These are phyloP conservation scores for Pharmacophagus antenor DNA, from an alignment of 2,888 invertebrate species.

Conservation along the genomic window DNA sequence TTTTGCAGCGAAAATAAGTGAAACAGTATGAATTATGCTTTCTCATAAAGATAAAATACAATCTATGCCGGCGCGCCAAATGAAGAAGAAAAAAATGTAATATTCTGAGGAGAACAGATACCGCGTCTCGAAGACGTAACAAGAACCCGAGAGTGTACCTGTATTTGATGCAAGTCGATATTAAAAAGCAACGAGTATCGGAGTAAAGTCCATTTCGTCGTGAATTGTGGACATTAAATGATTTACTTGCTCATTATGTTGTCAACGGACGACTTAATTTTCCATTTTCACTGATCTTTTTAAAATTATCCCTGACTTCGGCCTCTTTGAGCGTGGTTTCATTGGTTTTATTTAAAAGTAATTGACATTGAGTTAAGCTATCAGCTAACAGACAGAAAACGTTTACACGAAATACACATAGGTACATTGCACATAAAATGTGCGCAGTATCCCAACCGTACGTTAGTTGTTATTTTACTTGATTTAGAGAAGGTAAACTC, in stretches of 20 bases:
- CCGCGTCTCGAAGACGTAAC: conserved; percentile 48
- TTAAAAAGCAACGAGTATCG: conserved; percentile 25
- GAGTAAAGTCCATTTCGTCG: conserved; percentile 24
- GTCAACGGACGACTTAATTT: conserved; percentile 23
- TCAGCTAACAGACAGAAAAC: conserved; percentile 7
- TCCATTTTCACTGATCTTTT: conserved; percentile 25
- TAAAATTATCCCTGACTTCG: conserved; percentile 16
- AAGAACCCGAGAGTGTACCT: conserved; percentile 46
- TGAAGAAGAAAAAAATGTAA: conserved; percentile 70
- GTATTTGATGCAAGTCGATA: conserved; percentile 28
- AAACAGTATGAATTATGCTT: conserved; percentile 77
- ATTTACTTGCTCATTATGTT: conserved; percentile 31
- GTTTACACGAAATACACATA: conserved; percentile 31
- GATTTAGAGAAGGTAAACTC: conserved; percentile 71
- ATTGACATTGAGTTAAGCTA: conserved; percentile 22
- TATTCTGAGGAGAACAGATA: conserved; percentile 64
- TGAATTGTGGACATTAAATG: conserved; percentile 27
- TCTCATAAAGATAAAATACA: conserved; percentile 78
- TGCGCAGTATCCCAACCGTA: conserved; percentile 47
- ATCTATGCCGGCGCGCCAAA: conserved; percentile 74
- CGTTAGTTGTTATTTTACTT: conserved; percentile 69
- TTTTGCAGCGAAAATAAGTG: conserved; percentile 53
- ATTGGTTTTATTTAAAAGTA: conserved; percentile 18
- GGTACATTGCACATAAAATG: conserved; percentile 42
- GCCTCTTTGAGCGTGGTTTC: conserved; percentile 15